phyloP scores from a whole-genome alignment of 2,113 vertebrate species.

The Cavia aperea region DNA sequence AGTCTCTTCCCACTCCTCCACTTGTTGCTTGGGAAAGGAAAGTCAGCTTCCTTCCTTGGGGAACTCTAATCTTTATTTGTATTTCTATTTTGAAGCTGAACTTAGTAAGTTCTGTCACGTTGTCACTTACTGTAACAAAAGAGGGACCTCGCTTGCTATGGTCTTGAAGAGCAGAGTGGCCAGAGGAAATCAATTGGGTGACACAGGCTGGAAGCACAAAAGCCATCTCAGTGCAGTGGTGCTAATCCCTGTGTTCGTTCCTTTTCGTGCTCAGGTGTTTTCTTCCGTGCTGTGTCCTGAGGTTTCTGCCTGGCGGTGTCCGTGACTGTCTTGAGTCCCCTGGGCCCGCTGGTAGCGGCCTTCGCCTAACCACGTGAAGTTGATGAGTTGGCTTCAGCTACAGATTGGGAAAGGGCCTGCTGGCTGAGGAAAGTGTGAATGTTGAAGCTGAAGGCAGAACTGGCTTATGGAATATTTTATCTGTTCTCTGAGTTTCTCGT shows the following conservation, averaged over 20 bases:
- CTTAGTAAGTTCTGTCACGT: neutral
- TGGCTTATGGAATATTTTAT: conserved; percentile 70
- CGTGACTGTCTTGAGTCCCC: neutral
- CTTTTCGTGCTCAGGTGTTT: neutral
- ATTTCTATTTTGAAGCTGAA: conserved; percentile 57
- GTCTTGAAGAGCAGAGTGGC: neutral
- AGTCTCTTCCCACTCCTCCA: conserved; percentile 8
- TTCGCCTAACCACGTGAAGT: neutral
- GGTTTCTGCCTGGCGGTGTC: neutral
- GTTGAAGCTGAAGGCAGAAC: conserved; percentile 72
- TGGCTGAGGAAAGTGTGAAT: conserved; percentile 52
- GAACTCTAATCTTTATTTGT: conserved; percentile 56
- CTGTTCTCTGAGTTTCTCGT: conserved; percentile 72
- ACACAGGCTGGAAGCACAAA: neutral
- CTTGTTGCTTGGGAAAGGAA: conserved; percentile 58
- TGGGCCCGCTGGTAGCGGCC: neutral
- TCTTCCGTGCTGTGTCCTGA: neutral
- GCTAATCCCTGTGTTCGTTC: neutral
- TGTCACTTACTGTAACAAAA: conserved; percentile 29
- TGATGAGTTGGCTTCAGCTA: conserved; percentile 33
- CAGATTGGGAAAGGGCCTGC: neutral
- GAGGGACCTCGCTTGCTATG: neutral
- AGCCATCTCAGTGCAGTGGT: neutral
- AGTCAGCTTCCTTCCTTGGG: conserved; percentile 54
- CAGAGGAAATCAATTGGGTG: neutral